Evolutionary conservation across 2,113 vertebrate genomes (phyloP).

Genomic region (Upupa epops): DNA sequence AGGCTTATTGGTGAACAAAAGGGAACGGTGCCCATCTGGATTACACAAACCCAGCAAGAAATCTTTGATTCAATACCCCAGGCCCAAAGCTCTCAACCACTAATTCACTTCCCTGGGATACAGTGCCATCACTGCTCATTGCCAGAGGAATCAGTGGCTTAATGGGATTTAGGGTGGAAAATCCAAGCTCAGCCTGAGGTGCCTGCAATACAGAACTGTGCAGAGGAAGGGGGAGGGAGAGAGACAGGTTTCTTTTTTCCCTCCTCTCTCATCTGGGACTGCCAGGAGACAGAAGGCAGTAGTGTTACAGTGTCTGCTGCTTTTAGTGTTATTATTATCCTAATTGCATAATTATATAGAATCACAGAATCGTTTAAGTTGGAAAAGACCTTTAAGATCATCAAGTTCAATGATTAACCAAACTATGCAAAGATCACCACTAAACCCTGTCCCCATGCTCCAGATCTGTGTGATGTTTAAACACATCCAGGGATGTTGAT

Average conservation of each 20-base stretch:
- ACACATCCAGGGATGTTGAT: too few relatives aligned
- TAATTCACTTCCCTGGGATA: background rate
- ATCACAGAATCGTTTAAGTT: too few relatives aligned
- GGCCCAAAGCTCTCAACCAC: background rate
- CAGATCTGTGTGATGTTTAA: too few relatives aligned
- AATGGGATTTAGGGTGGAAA: slow-evolving; percentile 50
- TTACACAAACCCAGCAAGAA: background rate
- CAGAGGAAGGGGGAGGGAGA: background rate
- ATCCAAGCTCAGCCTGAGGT: slow-evolving; percentile 41
- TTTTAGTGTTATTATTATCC: background rate
- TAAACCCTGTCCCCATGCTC: too few relatives aligned
- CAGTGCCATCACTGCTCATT: background rate
- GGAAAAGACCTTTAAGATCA: too few relatives aligned
- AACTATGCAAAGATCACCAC: too few relatives aligned
- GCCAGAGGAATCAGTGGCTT: slow-evolving; percentile 25
- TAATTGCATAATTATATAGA: background rate
- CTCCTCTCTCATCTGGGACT: background rate
- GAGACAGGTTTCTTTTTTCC: background rate
- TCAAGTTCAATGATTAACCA: too few relatives aligned
- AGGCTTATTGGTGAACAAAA: slow-evolving; percentile 15
- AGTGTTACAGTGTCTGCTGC: background rate
- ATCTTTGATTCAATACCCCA: slow-evolving; percentile 1
- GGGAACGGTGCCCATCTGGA: slow-evolving; percentile 33
- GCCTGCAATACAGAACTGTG: slow-evolving; percentile 12
- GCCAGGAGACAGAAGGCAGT: background rate